Evolutionary conservation across 1,140 invertebrate genomes (phyloP).

Genomic region (Brachionus calyciflorus): DNA sequence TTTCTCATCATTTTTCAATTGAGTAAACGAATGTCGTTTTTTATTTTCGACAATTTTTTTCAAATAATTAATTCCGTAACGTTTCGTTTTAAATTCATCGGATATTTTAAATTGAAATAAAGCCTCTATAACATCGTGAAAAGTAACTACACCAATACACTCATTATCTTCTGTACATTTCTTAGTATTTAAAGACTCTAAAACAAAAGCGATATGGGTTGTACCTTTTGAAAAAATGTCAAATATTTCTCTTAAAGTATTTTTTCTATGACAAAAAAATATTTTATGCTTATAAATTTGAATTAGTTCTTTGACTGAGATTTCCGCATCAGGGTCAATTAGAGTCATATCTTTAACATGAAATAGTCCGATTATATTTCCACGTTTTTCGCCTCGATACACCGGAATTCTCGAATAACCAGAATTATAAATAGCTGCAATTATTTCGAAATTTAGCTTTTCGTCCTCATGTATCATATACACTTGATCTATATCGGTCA

Average conservation of each 20-base stretch:
- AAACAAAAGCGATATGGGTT: background rate
- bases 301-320: constrained; percentile 82
- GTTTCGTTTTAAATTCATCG: constrained; percentile 76
- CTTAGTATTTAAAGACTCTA: background rate
- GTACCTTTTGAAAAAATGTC: constrained; percentile 91
- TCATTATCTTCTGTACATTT: background rate
- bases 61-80: background rate
- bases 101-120: constrained; percentile 88
- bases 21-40: background rate
- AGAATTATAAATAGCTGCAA: constrained; percentile 83
- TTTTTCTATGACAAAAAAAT: constrained; percentile 90
- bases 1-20: background rate
- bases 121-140: constrained; percentile 91
- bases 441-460: constrained; percentile 87
- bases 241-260: constrained; percentile 90
- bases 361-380: constrained; percentile 85
- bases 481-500: constrained; percentile 91
- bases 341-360: constrained; percentile 96
- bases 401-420: constrained; percentile 93
- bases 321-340: constrained; percentile 93
- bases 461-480: constrained; percentile 87
- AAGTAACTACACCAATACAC: constrained; percentile 80
- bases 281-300: constrained; percentile 94
- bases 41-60: background rate
- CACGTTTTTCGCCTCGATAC: constrained; percentile 72